Evolutionary conservation across 2,113 vertebrate species (phyloP).

Genomic region (Poeciliopsis retropinna): DNA sequence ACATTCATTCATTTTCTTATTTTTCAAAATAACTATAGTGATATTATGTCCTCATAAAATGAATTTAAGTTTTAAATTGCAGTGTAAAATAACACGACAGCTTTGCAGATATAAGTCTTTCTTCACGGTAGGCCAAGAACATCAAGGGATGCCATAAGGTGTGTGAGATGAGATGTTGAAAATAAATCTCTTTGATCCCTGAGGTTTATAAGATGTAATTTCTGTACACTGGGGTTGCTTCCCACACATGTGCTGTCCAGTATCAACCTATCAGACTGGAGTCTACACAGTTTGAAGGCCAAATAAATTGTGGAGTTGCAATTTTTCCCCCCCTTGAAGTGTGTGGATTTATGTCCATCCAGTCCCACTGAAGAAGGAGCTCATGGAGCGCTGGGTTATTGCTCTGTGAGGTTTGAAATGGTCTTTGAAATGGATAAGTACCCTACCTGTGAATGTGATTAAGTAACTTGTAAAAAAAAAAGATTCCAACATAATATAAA

Average conservation of each 20-base stretch:
- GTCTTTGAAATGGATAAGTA: neutral
- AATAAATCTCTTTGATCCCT: neutral
- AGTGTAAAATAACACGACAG: too few species aligned
- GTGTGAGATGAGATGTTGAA: neutral
- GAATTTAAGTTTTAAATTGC: too few species aligned
- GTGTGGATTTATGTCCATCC: too few species aligned
- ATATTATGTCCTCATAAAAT: too few species aligned
- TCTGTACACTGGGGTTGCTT: neutral
- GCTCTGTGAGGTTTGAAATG: neutral
- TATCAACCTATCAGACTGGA: neutral
- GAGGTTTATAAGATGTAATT: neutral
- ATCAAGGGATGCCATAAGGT: neutral
- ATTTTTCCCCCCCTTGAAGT: neutral
- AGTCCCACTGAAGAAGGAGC: neutral
- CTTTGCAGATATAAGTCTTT: too few species aligned
- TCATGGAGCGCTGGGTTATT: neutral
- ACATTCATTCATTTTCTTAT: too few species aligned
- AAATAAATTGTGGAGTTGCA: neutral
- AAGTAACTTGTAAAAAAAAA: neutral
- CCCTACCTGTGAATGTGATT: neutral
- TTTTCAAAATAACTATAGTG: too few species aligned
- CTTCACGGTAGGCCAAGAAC: conserved; percentile 83
- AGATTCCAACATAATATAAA: neutral
- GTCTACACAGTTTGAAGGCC: neutral
- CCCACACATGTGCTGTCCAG: neutral